Conservation (phyloP, 2,888 invertebrate species). For the Caenorhabditis afra region DNA sequence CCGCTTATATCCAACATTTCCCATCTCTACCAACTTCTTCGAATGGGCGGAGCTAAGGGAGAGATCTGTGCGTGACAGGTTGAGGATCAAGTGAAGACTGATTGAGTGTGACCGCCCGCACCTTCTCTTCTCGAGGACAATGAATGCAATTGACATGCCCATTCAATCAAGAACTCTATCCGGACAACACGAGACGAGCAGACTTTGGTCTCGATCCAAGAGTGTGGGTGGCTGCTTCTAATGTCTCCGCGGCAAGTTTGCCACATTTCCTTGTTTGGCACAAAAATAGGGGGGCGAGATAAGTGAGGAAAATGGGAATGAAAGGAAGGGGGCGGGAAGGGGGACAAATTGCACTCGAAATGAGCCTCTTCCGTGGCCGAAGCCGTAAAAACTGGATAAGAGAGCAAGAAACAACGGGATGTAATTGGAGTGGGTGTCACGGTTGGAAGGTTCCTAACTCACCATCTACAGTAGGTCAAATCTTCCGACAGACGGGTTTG, state of each 20-base stretch:
- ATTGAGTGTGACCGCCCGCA: constrained; percentile 36
- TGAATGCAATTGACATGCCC: constrained; percentile 31
- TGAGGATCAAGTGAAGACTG: background rate
- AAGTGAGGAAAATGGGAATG: constrained; percentile 2
- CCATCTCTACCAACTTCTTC: constrained; percentile 6
- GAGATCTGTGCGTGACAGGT: background rate
- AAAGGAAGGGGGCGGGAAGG: constrained; percentile 14
- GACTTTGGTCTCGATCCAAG: constrained; percentile 19
- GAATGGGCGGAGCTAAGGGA: background rate
- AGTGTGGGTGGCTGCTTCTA: constrained; percentile 48
- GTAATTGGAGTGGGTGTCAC: too few relatives aligned
- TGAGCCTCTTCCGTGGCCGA: background rate
- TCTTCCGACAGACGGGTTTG: too few relatives aligned
- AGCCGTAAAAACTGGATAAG: background rate
- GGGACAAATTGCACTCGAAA: constrained; percentile 40
- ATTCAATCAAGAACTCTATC: constrained; percentile 12
- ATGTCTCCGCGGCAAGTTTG: constrained; percentile 16
- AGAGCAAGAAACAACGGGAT: too few relatives aligned
- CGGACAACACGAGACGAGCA: constrained; percentile 16
- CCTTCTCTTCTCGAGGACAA: constrained; percentile 3
- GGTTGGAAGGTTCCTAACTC: too few relatives aligned
- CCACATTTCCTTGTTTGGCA: constrained; percentile 44
- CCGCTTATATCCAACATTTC: too few relatives aligned
- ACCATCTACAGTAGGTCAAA: too few relatives aligned
- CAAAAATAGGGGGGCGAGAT: constrained; percentile 26